These are phyloP conservation scores for Drosophila nigricruria DNA, from an alignment of 2,888 invertebrate genomes.

Conservation along the genomic window DNA sequence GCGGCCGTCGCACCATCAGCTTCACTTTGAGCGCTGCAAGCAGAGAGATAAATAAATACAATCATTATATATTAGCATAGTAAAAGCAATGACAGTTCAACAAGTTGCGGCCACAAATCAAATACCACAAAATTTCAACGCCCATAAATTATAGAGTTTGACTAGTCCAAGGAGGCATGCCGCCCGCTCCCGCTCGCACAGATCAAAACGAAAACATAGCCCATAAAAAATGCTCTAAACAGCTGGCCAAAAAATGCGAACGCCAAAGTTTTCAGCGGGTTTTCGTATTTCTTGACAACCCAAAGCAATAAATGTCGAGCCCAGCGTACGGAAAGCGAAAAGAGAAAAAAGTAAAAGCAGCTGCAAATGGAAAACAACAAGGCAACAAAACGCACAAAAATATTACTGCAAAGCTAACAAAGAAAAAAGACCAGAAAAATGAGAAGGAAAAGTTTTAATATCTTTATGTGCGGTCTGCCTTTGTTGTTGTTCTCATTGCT, in stretches of 20 bases:
- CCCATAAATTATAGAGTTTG: conserved; percentile 56
- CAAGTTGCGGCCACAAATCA: conserved; percentile 49
- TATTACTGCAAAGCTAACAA: conserved; percentile 27
- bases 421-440: conserved; percentile 19
- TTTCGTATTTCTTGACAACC: conserved; percentile 60
- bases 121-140: conserved; percentile 43
- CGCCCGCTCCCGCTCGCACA: neutral
- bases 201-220: conserved; percentile 62
- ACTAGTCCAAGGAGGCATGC: conserved; percentile 6
- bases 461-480: conserved; percentile 68
- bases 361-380: conserved; percentile 66
- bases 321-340: conserved; percentile 34
- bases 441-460: conserved; percentile 70
- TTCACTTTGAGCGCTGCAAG: conserved; percentile 97
- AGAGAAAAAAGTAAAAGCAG: conserved; percentile 60
- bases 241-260: conserved; percentile 45
- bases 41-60: neutral
- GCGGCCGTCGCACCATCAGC: conserved; percentile 96
- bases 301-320: conserved; percentile 74
- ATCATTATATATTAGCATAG: conserved; percentile 19
- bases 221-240: conserved; percentile 65
- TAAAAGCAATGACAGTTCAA: conserved; percentile 9
- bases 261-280: conserved; percentile 56
- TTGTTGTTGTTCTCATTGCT: conserved; percentile 31
- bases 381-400: conserved; percentile 35